Evolutionary conservation across 2,888 invertebrate genomes (phyloP).

Genomic region (Nomada hirtipes): DNA sequence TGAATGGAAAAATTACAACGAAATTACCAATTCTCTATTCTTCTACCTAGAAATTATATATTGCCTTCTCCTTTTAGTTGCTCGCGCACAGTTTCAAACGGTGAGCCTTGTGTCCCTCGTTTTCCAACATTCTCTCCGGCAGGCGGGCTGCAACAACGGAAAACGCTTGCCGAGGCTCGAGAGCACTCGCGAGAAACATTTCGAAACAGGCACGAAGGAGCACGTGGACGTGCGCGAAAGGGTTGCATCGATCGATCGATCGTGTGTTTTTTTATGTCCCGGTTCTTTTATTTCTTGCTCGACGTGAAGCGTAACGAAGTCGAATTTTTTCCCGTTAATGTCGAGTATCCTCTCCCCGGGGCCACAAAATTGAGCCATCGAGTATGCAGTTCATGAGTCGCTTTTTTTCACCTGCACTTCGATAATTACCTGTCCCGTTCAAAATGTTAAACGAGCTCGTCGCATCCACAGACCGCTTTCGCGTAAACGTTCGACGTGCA

Average conservation of each 20-base stretch:
- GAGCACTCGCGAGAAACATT: conserved; percentile 12
- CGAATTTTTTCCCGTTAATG: conserved; percentile 4
- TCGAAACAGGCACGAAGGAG: neutral
- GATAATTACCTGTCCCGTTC: conserved; percentile 10
- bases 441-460: conserved; percentile 5
- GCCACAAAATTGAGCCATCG: neutral
- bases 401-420: neutral
- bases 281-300: neutral
- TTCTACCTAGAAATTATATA: too few species aligned
- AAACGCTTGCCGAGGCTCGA: neutral
- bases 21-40: too few species aligned
- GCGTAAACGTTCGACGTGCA: neutral
- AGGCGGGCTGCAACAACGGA: neutral
- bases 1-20: too few species aligned
- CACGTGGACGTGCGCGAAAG: neutral
- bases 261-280: neutral
- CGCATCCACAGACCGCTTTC: neutral
- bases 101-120: neutral
- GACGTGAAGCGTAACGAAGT: conserved; percentile 3
- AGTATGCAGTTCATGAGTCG: too few species aligned
- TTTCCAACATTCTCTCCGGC: neutral
- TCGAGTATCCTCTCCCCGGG: neutral
- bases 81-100: neutral
- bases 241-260: conserved; percentile 6
- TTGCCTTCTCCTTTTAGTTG: neutral